Base-by-base conservation (phyloP, 37 sponge, comb jelly and placozoan species). In the Agelas oroides region DNA sequence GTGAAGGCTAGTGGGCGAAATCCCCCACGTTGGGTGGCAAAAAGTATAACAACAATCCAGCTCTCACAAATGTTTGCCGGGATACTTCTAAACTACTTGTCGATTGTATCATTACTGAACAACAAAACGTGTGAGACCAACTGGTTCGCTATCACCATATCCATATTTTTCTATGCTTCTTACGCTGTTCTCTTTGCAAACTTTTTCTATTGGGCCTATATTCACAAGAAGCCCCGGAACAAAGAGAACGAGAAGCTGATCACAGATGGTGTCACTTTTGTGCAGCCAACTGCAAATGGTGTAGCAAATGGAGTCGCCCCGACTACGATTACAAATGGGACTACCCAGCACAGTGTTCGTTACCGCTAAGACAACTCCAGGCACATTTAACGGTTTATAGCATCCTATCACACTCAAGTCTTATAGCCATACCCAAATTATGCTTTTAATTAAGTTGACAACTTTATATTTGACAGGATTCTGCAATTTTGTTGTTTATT, bases 21-120 rank as follows among this genome's bases (percentile, higher is more conserved):
- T 28, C 90, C 89, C 19, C 95, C 98, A 27, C 65, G 90, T 15
- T 77, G 79, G 70, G 78, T 92, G 2, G 88, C 88, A 23, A 78
- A 84, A 65, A 56, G 32, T 27, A 88, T 97, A 35, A 97, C 98
- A 0, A 83, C 73, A 40, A 77, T 92, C 30, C 98, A 97, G 78
- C 80, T 95, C 5, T 85, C 84, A 12, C 95, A 94, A 70, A 94
- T 97, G 98, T 88, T 85, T 68, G 79, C 85, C 12, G 98, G 98
- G 0, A 79, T 89, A 61, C 46, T 87, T 19, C 68, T 87, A 35
- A 84, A 89, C 68, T 80, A 76, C 40, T 27, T 78, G 14, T 71
- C 88, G 19, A 70, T 73, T 21, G 63, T 61, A 46, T 34, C 71
- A 18, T 53, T 88, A 23, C 8, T 69, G 33, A 19, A 57, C 0